phyloP scores from a whole-genome alignment of 2,888 invertebrate species.

The Cecidostiba fungosa region DNA sequence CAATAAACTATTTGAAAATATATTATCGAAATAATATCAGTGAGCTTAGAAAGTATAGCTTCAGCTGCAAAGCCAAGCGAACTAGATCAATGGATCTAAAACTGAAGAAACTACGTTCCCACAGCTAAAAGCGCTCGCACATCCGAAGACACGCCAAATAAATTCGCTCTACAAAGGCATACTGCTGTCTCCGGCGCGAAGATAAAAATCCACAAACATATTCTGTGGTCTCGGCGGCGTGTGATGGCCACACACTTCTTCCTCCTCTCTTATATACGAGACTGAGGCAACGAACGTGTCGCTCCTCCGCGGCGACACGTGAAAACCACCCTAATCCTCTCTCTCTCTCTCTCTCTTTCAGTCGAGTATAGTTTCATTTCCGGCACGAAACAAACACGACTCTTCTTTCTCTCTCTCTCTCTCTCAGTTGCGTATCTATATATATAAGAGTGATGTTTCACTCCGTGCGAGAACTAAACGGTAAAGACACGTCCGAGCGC shows the following conservation, averaged over 20 bases:
- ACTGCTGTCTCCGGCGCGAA: constrained; percentile 4
- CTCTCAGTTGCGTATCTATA: not conserved
- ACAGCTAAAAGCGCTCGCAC: not conserved
- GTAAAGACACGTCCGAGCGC: constrained; percentile 34
- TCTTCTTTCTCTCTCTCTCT: constrained; percentile 7
- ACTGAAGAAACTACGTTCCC: not conserved
- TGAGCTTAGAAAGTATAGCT: not conserved
- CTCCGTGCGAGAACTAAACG: constrained; percentile 41
- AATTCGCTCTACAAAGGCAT: not conserved
- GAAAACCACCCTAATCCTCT: constrained; percentile 60
- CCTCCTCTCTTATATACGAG: not conserved
- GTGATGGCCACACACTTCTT: not conserved
- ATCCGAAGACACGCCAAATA: not conserved
- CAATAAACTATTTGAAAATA: no score
- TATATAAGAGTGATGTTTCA: constrained; percentile 50
- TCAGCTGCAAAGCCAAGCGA: not conserved
- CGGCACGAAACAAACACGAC: constrained; percentile 59
- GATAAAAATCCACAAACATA: not conserved
- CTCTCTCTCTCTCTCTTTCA: constrained; percentile 30
- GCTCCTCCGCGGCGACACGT: not conserved
- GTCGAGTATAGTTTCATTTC: constrained; percentile 55
- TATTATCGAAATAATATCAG: no score
- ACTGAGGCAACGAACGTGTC: not conserved
- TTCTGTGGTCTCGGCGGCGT: not conserved
- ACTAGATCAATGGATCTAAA: no score